Evolutionary conservation across 2,888 invertebrate species (phyloP).

Genomic region (Teleiodes luculella): DNA sequence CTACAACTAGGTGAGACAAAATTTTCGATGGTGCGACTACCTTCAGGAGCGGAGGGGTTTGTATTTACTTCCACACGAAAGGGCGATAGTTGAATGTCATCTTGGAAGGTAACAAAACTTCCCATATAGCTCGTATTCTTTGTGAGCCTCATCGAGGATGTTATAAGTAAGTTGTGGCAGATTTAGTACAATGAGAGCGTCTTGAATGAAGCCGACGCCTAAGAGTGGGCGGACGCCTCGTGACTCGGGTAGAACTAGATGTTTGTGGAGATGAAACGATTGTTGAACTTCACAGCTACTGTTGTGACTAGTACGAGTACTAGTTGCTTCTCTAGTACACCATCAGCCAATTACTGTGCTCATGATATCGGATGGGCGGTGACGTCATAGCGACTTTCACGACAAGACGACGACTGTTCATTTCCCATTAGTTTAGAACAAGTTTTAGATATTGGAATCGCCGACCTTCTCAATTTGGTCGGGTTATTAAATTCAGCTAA

Average conservation of each 20-base stretch:
- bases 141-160: neutral
- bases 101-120: neutral
- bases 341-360: no score
- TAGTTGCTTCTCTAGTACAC: constrained; percentile 12
- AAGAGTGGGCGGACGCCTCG: neutral
- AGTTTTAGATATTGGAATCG: no score
- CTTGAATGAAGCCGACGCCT: constrained; percentile 8
- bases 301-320: constrained; percentile 8
- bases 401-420: no score
- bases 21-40: neutral
- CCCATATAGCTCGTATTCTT: constrained; percentile 1
- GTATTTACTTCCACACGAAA: neutral
- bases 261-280: constrained; percentile 22
- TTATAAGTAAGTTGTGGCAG: constrained; percentile 3
- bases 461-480: no score
- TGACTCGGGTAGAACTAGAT: constrained; percentile 26
- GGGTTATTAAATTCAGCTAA: no score
- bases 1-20: neutral
- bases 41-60: neutral
- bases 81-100: neutral
- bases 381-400: no score
- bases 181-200: neutral
- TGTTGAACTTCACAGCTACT: constrained; percentile 13
- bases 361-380: no score
- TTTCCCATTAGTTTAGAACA: no score